Evolutionary conservation across 1,140 invertebrate genomes (phyloP).

Genomic region (Drosophila navojoa): DNA sequence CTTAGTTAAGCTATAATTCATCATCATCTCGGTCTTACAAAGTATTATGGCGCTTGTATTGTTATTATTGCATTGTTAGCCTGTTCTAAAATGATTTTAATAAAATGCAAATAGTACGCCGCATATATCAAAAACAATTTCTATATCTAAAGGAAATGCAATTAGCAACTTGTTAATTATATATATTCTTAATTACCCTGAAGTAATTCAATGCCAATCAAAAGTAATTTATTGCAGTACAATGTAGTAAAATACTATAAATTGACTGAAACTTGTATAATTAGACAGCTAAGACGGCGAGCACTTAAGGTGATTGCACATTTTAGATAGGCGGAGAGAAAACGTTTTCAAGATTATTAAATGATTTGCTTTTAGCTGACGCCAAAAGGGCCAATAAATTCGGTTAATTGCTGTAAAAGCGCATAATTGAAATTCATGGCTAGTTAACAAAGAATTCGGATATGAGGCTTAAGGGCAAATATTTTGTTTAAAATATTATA

Average conservation of each 20-base stretch:
- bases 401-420: constrained; percentile 27
- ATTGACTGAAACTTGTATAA: constrained; percentile 6
- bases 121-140: too few relatives aligned
- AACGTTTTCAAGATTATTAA: constrained; percentile 29
- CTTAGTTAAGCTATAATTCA: too few relatives aligned
- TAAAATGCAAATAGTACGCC: too few relatives aligned
- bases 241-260: too few relatives aligned
- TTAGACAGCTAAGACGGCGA: constrained; percentile 10
- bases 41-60: too few relatives aligned
- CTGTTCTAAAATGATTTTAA: too few relatives aligned
- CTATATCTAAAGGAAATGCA: neutral
- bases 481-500: neutral
- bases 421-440: constrained; percentile 22
- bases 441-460: constrained; percentile 44
- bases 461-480: constrained; percentile 12
- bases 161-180: neutral
- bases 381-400: constrained; percentile 28
- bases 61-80: too few relatives aligned
- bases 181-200: neutral
- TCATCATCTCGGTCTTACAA: too few relatives aligned
- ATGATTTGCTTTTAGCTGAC: constrained; percentile 32
- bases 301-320: constrained; percentile 29
- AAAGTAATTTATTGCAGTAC: too few relatives aligned
- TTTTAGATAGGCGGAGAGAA: constrained; percentile 18
- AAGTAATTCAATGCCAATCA: too few relatives aligned